These are phyloP conservation scores for Pogoniulus pusillus DNA, from an alignment of 2,797 vertebrate species.

Conservation along the genomic window DNA sequence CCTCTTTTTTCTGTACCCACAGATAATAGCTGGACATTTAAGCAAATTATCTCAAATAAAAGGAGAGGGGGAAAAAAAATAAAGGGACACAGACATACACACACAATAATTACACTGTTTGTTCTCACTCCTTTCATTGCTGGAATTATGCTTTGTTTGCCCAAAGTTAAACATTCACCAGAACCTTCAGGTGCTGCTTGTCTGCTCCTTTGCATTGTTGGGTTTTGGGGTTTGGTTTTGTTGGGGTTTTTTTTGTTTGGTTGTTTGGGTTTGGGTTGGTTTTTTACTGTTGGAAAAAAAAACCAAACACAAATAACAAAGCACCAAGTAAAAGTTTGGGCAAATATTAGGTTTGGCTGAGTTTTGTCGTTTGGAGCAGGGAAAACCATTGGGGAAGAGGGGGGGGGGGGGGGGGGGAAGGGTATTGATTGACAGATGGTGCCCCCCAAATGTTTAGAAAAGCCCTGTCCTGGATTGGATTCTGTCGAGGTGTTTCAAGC, in stretches of 20 bases:
- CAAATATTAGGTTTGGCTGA: constrained; percentile 90
- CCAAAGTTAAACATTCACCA: constrained; percentile 64
- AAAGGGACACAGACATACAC: too few species aligned
- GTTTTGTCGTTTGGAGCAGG: constrained; percentile 74
- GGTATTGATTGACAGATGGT: constrained; percentile 83
- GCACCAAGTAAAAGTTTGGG: constrained; percentile 24
- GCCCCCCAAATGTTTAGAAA: constrained; percentile 77
- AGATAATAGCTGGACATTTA: constrained; percentile 59
- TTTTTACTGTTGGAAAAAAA: too few species aligned
- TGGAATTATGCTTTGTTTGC: constrained; percentile 72
- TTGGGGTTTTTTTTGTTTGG: too few species aligned
- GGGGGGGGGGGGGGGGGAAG: too few species aligned
- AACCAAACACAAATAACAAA: too few species aligned
- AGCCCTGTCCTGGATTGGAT: constrained; percentile 81
- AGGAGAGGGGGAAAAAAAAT: not conserved
- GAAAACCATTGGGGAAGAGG: constrained; percentile 79
- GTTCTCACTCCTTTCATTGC: constrained; percentile 61
- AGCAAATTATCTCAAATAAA: constrained; percentile 71
- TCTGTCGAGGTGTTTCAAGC: constrained; percentile 82
- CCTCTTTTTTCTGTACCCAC: constrained; percentile 21
- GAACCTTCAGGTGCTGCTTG: constrained; percentile 54
- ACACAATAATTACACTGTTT: constrained; percentile 62
- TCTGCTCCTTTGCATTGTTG: constrained; percentile 3
- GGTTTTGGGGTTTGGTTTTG: too few species aligned
- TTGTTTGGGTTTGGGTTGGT: too few species aligned